Base-by-base conservation (phyloP, 2,797 vertebrate genomes). In the Antrozous pallidus region DNA sequence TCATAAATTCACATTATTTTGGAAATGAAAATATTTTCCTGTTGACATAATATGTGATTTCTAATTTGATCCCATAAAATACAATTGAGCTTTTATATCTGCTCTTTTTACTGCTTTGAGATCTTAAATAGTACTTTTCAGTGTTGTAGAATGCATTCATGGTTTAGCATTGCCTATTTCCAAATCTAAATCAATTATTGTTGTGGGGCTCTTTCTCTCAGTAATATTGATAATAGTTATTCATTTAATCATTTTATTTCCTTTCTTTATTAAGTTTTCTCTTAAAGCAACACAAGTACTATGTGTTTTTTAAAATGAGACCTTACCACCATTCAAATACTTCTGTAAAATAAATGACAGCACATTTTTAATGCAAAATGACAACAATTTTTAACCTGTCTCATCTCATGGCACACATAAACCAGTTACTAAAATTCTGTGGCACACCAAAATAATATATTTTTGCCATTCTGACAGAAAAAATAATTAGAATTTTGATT, bases 281-380 rank as follows among this genome's bases (percentile, higher is more conserved):
- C 40, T 94, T 69, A 88, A 49, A 90, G 54, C 33, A 65, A 10
- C 56, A 74, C 17, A 77, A 79, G 3, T 24, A 83, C n/a, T 75
- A 9, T 38, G 6, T 70, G 3, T 47, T 22, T 49, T 85, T 77
- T 63, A 26, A 78, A 86, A 81, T 36, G 26, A 80, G 33, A 11
- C 22, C 74, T 85, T 67, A 75, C 79, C 16, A 78, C 22, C 54
- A 58, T 89, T 96, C 8, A 45, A 63, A 94, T 88, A 14, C 36
- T 63, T 56, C 91, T 90, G 85, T 56, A 90, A 88, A 87, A 88
- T 38, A 96, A 93, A 28, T 56, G 33, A 69, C 38, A 94, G 47
- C 31, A 51, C 4, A n/a, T 47, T 65, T 63, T 73, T 85, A 86
- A 82, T 79, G 69, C 11, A 45, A 28, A 33, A 33, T 18, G 63